A percentile compares a stretch with the other conserved stretches of the same genome.
These are phyloP conservation scores for Chionoecetes opilio DNA, from an alignment of 1,140 invertebrate species.

Conservation along the genomic window DNA sequence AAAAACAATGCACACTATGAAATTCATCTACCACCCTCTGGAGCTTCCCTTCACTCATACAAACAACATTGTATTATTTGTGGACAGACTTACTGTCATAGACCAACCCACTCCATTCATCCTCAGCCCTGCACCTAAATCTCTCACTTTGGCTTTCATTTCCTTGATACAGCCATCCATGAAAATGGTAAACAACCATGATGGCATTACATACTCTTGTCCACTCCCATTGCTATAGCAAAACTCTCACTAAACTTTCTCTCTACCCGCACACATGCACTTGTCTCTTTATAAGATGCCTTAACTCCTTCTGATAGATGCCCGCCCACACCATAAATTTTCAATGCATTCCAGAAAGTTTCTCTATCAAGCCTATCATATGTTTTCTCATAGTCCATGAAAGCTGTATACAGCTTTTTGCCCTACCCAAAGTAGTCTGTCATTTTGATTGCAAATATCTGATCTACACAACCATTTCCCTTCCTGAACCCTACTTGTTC, in stretches of 20 bases:
- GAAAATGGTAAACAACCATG: background rate
- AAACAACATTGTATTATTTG: no score
- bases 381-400: background rate
- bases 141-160: no score
- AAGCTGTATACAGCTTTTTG: background rate
- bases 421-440: no score
- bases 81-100: no score
- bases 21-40: no score
- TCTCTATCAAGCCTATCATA: background rate
- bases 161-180: background rate
- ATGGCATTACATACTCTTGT: background rate
- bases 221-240: background rate
- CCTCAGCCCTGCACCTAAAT: no score
- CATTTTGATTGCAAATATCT: no score
- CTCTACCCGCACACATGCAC: background rate
- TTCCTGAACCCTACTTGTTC: no score
- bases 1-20: no score
- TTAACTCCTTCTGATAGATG: background rate
- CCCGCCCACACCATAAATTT: background rate
- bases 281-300: background rate
- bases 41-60: no score
- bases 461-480: no score
- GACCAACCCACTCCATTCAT: no score
- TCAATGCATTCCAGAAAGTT: background rate
- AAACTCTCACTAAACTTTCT: background rate